Evolutionary conservation across 2,888 invertebrate species (phyloP), one percentile per base, ranked within the genome.

Genomic region (Camptogramma bilineatum): DNA sequence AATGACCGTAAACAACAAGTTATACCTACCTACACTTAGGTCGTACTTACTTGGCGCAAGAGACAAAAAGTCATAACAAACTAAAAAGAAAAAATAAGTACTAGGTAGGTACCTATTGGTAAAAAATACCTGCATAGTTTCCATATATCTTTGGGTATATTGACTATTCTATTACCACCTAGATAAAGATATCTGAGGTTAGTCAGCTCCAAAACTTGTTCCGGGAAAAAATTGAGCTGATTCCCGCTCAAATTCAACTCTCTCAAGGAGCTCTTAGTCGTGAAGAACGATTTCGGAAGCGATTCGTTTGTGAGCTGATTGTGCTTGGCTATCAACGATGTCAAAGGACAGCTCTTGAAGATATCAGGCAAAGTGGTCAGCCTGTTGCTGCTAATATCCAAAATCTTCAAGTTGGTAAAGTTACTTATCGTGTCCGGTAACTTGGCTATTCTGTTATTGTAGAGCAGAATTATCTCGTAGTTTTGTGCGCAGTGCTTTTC

Each of bases 161-260:
- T 94, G 62, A 94, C 90, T 78, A 99, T 97, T 72, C 94, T 94
- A 90, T 99, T 99, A 39, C 96, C 97, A 42, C 99, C 99, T 73
- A 99, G 91, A 87, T 99, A 98, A 28, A 99, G 94, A 84, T 97
- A 97, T 84, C 95, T 96, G 51, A 99, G 93, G 56, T 95, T 94
- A 21, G 91, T 84, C 73, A 98, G 88, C 70, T 98, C 96, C 69
- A 98, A 94, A 59, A 99, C 91, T 90, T 98, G 98, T 76, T 96
- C 96, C 0, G 99, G 99, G 81, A 99, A 97, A 53, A 94, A 93
- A 28, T 94, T 95, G 58, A 99, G 89, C 66, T 94, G 93, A 87
- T 99, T 99, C 8, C 99, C 99, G 88, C 98, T 98, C 39, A 99
- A 93, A 91, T 99, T 99, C n/a, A 99, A 87, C 82, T 98, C 98